These are phyloP conservation scores for Smittia aterrima DNA, from an alignment of 2,888 invertebrate species.

Conservation along the genomic window DNA sequence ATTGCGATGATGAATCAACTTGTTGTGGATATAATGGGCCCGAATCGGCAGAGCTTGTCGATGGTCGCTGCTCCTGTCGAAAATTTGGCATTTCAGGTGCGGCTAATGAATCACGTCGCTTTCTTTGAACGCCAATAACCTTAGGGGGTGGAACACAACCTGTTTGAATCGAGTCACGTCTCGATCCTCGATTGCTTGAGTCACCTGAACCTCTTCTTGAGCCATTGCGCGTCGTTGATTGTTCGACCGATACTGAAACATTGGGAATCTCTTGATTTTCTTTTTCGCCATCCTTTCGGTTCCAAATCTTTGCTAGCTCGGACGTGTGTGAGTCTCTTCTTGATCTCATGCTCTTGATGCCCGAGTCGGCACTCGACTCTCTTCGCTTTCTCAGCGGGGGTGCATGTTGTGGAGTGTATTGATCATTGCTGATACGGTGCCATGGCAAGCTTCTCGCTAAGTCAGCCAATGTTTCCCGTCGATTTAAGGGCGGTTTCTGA, in stretches of 20 bases:
- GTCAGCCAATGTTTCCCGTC: conserved; percentile 84
- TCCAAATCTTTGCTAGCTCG: conserved; percentile 72
- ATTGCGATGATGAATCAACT: conserved; percentile 64
- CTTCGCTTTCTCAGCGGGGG: conserved; percentile 67
- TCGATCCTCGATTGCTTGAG: conserved; percentile 66
- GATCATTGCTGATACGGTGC: conserved; percentile 65
- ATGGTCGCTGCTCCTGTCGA: conserved; percentile 65
- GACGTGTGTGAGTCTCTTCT: conserved; percentile 71
- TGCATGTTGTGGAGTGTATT: conserved; percentile 54
- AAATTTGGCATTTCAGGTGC: conserved; percentile 57
- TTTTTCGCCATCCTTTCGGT: conserved; percentile 50
- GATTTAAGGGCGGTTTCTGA: conserved; percentile 67
- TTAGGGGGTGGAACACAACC: conserved; percentile 59
- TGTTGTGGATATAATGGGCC: conserved; percentile 59
- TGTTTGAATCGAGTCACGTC: conserved; percentile 61
- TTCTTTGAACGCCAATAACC: conserved; percentile 61
- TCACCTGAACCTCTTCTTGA: conserved; percentile 65
- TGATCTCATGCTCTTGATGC: conserved; percentile 73
- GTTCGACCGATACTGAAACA: conserved; percentile 45
- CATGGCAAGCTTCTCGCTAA: conserved; percentile 81
- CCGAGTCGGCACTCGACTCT: conserved; percentile 84
- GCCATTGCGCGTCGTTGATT: conserved; percentile 45
- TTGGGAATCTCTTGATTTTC: conserved; percentile 62
- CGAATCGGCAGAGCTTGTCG: conserved; percentile 72
- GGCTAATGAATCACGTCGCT: conserved; percentile 61